Conservation (phyloP, 2,888 invertebrate genomes). For the Melinopterus prodromus region DNA sequence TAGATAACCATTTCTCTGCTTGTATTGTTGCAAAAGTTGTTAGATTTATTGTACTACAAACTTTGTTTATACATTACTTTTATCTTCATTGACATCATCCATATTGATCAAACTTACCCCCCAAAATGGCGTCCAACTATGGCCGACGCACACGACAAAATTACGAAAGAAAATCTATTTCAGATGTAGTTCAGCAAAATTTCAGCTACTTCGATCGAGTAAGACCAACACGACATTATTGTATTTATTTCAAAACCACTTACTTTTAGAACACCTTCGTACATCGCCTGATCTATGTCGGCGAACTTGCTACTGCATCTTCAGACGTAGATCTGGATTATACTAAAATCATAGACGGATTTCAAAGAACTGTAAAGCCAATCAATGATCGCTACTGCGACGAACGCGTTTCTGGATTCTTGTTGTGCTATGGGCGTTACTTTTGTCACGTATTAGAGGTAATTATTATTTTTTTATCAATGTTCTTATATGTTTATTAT, state of each 20-base stretch:
- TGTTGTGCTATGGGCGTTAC: conserved; percentile 42
- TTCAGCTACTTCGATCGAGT: conserved; percentile 42
- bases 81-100: background rate
- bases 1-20: no score
- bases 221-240: conserved; percentile 33
- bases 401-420: conserved; percentile 43
- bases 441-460: conserved; percentile 52
- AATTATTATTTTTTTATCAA: conserved; percentile 28
- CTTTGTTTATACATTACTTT: background rate
- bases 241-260: conserved; percentile 36
- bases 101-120: background rate
- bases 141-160: conserved; percentile 23
- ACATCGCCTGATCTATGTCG: conserved; percentile 62
- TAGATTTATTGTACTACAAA: background rate
- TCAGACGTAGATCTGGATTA: conserved; percentile 50
- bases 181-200: conserved; percentile 41
- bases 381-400: conserved; percentile 44
- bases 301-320: conserved; percentile 56
- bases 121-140: background rate
- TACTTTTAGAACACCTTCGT: conserved; percentile 61
- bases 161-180: conserved; percentile 39
- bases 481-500: conserved; percentile 17
- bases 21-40: background rate
- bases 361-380: conserved; percentile 54
- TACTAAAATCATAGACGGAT: conserved; percentile 55